These are phyloP conservation scores for Drosophila sechellia DNA, from an alignment of 1,140 invertebrate genomes.

Conservation along the genomic window DNA sequence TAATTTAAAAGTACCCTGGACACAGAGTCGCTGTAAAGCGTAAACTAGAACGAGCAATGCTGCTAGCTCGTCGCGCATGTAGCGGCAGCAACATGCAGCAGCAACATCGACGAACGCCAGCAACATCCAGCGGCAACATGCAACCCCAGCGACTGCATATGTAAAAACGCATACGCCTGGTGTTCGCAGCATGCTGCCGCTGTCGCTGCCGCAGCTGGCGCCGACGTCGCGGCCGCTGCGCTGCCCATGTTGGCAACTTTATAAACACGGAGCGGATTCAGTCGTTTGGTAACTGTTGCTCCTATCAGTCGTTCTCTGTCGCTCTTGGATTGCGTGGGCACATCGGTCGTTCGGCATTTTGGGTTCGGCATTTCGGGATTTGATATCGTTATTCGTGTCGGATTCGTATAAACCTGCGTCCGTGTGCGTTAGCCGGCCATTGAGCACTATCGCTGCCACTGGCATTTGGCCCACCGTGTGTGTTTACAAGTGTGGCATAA, in stretches of 20 bases:
- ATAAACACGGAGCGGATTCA: conserved; percentile 68
- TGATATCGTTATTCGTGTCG: conserved; percentile 7
- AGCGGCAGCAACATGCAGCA: conserved; percentile 37
- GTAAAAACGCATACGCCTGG: conserved; percentile 54
- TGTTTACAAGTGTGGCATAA: conserved; percentile 17
- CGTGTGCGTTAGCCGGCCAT: conserved; percentile 23
- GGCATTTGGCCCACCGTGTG: conserved; percentile 23
- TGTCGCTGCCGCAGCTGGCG: conserved; percentile 13
- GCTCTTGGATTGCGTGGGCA: conserved; percentile 40
- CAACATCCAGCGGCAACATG: conserved; percentile 20
- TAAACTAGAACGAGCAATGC: conserved; percentile 52
- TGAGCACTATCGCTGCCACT: conserved; percentile 8
- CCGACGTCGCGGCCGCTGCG: conserved; percentile 22
- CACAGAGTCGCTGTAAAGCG: conserved; percentile 10
- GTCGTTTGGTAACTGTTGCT: conserved; percentile 83
- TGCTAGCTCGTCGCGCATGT: conserved; percentile 76
- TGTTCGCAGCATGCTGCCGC: conserved; percentile 22
- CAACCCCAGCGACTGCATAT: conserved; percentile 49
- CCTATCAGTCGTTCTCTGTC: conserved; percentile 8
- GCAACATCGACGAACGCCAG: conserved; percentile 26
- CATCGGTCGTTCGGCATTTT: conserved; percentile 40
- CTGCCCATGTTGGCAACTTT: conserved; percentile 73
- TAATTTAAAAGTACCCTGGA: background rate
- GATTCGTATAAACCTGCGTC: conserved; percentile 8
- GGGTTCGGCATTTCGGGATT: conserved; percentile 11